These are phyloP conservation scores for Diarsia mendica DNA, from an alignment of 2,888 invertebrate genomes.

Conservation along the genomic window DNA sequence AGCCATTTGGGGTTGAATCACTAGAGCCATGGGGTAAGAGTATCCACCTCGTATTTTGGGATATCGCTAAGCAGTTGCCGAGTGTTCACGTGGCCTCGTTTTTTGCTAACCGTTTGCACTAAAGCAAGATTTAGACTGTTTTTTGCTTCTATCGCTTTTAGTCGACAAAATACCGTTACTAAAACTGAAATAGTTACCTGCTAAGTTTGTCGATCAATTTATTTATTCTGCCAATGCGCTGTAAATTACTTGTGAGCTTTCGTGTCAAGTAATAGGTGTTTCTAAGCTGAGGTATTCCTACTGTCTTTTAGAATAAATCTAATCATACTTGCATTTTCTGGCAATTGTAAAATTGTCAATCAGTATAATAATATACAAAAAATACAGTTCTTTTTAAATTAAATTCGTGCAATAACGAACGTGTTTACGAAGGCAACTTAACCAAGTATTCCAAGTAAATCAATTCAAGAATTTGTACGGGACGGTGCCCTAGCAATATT, in stretches of 20 bases:
- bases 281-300: neutral
- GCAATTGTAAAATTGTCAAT: neutral
- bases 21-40: neutral
- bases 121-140: no score
- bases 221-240: neutral
- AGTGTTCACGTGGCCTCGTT: neutral
- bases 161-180: no score
- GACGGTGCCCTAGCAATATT: conserved; percentile 44
- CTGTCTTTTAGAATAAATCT: neutral
- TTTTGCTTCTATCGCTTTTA: no score
- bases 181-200: neutral
- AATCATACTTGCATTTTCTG: neutral
- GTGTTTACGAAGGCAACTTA: neutral
- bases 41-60: neutral
- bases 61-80: neutral
- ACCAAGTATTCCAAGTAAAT: conserved; percentile 36
- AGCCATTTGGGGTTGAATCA: neutral
- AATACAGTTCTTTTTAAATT: neutral
- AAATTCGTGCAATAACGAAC: neutral
- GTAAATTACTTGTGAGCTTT: neutral
- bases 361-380: neutral
- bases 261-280: neutral
- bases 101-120: neutral
- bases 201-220: neutral
- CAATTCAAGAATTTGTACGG: conserved; percentile 39